Evolutionary conservation across 2,797 vertebrate genomes (phyloP).

Genomic region (Silurus aristotelis): DNA sequence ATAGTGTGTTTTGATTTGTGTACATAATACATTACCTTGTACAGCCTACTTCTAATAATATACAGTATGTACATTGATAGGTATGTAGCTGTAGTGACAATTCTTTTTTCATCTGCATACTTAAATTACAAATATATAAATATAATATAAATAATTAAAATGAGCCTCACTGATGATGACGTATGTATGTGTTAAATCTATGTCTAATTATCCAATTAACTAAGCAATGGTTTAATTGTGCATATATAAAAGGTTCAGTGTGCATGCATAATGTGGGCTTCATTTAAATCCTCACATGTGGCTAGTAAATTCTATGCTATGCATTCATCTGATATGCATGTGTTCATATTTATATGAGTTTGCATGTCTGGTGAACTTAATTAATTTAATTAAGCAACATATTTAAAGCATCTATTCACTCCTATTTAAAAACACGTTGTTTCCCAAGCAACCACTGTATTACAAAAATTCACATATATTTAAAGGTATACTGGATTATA

Average conservation of each 20-base stretch:
- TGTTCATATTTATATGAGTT: constrained; percentile 21
- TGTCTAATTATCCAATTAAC: constrained; percentile 25
- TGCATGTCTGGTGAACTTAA: neutral
- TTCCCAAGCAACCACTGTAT: neutral
- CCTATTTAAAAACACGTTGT: neutral
- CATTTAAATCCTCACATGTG: neutral
- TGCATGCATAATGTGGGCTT: neutral
- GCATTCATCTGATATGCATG: neutral
- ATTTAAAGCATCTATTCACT: neutral
- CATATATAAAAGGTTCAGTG: constrained; percentile 24
- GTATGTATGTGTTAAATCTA: neutral
- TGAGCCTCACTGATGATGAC: neutral
- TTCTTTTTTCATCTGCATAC: neutral
- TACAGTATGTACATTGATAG: neutral
- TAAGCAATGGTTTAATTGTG: constrained; percentile 35
- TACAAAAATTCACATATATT: neutral
- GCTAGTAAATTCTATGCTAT: neutral
- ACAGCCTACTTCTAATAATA: neutral
- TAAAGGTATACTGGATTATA: neutral
- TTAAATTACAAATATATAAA: neutral
- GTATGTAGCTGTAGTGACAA: neutral
- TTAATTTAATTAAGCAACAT: neutral
- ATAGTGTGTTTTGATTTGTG: neutral
- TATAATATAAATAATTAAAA: neutral
- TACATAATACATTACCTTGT: neutral